Percentiles rank a stretch among this genome's conserved stretches.
Evolutionary conservation across 1,140 invertebrate species (phyloP).

Genomic region (Hylaeus volcanicus): DNA sequence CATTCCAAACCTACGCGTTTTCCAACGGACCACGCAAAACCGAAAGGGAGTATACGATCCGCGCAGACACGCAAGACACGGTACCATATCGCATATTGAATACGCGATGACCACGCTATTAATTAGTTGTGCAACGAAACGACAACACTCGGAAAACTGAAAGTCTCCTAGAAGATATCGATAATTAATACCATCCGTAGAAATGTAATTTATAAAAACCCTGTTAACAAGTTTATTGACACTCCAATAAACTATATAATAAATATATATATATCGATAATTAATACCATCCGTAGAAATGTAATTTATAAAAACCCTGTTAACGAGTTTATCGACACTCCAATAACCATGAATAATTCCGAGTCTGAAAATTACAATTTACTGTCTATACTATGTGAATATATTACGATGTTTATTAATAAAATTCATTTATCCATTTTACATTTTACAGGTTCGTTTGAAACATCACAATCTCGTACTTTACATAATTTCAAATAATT

Average conservation of each 20-base stretch:
- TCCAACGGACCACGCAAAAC: slow-evolving; percentile 44
- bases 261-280: no score
- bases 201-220: slow-evolving; percentile 24
- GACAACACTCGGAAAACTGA: slow-evolving; percentile 38
- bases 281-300: slow-evolving; percentile 11
- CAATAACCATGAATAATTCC: no score
- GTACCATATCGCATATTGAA: slow-evolving; percentile 9
- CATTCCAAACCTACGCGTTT: slow-evolving; percentile 69
- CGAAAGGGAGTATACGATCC: slow-evolving; percentile 34
- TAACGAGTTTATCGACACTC: no score
- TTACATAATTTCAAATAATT: no score
- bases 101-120: slow-evolving; percentile 50
- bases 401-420: no score
- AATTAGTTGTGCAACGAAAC: slow-evolving; percentile 63
- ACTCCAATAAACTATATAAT: no score
- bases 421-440: no score
- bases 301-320: slow-evolving; percentile 30
- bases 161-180: slow-evolving; percentile 24
- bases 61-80: slow-evolving; percentile 1
- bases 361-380: no score
- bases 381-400: no score
- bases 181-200: slow-evolving; percentile 30
- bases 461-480: no score
- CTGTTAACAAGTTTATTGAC: no score
- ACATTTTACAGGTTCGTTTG: no score